Evolutionary conservation across 2,113 vertebrate species (phyloP), one percentile per base, ranked within the genome.

Genomic region (Pomatostomus ruficeps): DNA sequence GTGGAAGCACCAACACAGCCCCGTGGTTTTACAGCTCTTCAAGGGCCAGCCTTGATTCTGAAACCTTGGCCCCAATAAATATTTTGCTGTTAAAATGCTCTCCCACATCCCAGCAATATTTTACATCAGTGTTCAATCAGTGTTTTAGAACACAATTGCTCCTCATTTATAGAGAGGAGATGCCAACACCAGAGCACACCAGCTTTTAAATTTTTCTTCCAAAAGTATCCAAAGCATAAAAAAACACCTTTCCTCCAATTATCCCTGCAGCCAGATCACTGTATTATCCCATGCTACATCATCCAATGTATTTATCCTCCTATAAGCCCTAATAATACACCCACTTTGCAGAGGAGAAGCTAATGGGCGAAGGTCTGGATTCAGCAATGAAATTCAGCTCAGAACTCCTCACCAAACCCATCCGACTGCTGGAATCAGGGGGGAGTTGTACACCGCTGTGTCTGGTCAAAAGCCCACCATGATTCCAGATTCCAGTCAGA

Each of bases 381-480:
- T 72, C 38, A 76, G 45, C 42, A 84, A 3, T 2, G 26, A 66
- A 54, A 51, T 65, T 81, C 35, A 74, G 4, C 54, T 61, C 40
- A 73, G 36, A 73, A 28, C 40, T 43, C 74, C 67, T 80, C 28
- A 73, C 10, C 49, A 51, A 80, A 49, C 19, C 52, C 63, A 54
- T 20, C 38, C 5, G 7, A 36, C 31, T 45, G 45, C n/a, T 48
- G 35, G 52, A 89, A 80, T 28, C 46, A 51, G 29, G 23, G 12
- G 4, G 3, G 3, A 31, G 10, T 3, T 19, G 20, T 6, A 62
- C 5, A 12, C 12, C 49, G 9, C 1, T 29, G 16, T 40, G 9
- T 15, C 43, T 48, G 67, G 12, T 20, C 1, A 1, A 84, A 83
- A 13, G 17, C 16, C 66, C 28, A 35, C 10, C 33, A 12, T 0